phyloP scores from a whole-genome alignment of 2,113 vertebrate genomes.

The Heptranchias perlo region DNA sequence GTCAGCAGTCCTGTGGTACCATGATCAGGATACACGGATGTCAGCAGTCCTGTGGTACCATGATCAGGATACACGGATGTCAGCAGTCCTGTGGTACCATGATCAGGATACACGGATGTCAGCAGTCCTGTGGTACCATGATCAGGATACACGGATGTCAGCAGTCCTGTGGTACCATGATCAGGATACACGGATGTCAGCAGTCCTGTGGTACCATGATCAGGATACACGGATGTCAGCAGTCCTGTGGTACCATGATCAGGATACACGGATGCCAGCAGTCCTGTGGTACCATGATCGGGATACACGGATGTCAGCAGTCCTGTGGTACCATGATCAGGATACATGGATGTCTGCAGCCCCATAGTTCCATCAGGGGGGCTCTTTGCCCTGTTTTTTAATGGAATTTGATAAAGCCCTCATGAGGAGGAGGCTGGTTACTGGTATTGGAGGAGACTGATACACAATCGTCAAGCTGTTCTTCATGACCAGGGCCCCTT shows the following conservation, averaged over 20 bases:
- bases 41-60: not conserved
- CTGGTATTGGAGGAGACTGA: not conserved
- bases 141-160: no score
- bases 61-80: no score
- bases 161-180: no score
- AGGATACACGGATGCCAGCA: no score
- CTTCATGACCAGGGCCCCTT: not conserved
- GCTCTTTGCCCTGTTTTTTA: not conserved
- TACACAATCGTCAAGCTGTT: not conserved
- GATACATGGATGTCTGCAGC: no score
- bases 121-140: no score
- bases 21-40: not conserved
- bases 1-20: not conserved
- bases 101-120: no score
- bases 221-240: no score
- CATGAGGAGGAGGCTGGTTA: not conserved
- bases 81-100: no score
- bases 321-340: not conserved
- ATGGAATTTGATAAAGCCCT: not conserved
- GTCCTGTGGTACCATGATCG: not conserved
- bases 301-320: no score
- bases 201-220: no score
- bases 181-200: no score
- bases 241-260: not conserved
- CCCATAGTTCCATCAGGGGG: not conserved